phyloP scores from a whole-genome alignment of 2,888 invertebrate genomes.

The Drosophila basisetae region DNA sequence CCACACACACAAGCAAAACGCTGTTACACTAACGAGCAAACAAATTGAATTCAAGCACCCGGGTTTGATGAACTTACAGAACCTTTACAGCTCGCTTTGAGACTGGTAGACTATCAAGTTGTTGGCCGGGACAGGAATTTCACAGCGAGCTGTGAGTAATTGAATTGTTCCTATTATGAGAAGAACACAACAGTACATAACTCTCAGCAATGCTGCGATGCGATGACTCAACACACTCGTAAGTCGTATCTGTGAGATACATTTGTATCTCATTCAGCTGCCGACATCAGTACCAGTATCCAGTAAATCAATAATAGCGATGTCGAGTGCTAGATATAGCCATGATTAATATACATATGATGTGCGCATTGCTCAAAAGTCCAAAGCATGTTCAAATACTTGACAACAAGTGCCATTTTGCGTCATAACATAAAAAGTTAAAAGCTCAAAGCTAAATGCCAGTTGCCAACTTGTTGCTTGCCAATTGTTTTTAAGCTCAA shows the following conservation, averaged over 20 bases:
- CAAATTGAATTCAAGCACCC: conserved; percentile 51
- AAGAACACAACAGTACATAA: conserved; percentile 32
- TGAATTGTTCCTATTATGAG: conserved; percentile 73
- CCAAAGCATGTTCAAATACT: conserved; percentile 48
- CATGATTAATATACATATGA: conserved; percentile 44
- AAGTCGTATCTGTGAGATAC: conserved; percentile 49
- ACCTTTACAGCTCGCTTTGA: conserved; percentile 11
- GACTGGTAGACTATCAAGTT: conserved; percentile 6
- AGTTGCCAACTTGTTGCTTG: conserved; percentile 46
- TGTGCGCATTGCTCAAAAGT: conserved; percentile 24
- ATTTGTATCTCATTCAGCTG: conserved; percentile 54
- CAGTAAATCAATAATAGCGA: conserved; percentile 68
- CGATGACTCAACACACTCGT: conserved; percentile 67
- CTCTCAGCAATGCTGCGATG: conserved; percentile 41
- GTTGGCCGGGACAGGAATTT: conserved; percentile 42
- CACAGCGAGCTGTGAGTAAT: conserved; percentile 65
- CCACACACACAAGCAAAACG: conserved; percentile 41
- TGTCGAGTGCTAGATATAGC: conserved; percentile 46
- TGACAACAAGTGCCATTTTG: conserved; percentile 72
- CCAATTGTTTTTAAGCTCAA: conserved; percentile 32
- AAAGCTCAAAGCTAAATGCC: conserved; percentile 28
- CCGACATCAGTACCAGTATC: conserved; percentile 47
- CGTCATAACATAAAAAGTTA: conserved; percentile 63
- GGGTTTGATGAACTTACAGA: conserved; percentile 75
- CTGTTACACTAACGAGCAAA: conserved; percentile 73